Percentiles rank a stretch among this genome's conserved stretches.
These are phyloP conservation scores for Atta colombica DNA, from an alignment of 1,140 invertebrate genomes.

Conservation along the genomic window DNA sequence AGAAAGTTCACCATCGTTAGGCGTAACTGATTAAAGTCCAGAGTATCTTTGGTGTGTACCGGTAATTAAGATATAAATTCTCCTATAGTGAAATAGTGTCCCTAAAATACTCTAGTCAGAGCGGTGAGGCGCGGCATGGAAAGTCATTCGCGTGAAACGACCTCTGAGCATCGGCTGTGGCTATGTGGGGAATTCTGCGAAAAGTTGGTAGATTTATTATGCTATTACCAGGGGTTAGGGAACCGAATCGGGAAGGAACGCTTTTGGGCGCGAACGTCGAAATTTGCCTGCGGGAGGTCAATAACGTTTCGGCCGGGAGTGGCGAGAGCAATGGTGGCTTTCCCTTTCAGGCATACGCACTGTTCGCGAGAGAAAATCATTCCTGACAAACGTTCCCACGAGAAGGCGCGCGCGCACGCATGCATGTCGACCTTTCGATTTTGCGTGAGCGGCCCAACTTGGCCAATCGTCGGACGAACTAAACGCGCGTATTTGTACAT, in stretches of 20 bases:
- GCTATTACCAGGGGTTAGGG: conserved; percentile 78
- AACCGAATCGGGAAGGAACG: conserved; percentile 63
- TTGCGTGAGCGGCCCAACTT: conserved; percentile 33
- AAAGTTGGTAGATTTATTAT: conserved; percentile 80
- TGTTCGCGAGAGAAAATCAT: conserved; percentile 53
- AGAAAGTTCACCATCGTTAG: conserved; percentile 40
- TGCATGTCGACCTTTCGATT: conserved; percentile 62
- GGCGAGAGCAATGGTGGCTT: conserved; percentile 7
- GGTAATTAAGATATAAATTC: conserved; percentile 59
- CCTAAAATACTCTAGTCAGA: conserved; percentile 3
- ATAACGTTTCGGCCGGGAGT: conserved; percentile 41
- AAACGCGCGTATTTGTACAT: not conserved
- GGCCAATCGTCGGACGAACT: conserved; percentile 21
- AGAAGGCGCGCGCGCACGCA: not conserved
- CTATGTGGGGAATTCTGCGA: conserved; percentile 51
- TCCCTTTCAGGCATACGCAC: conserved; percentile 22
- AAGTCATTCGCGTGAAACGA: conserved; percentile 53
- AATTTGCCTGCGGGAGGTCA: conserved; percentile 76
- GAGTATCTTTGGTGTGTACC: conserved; percentile 27
- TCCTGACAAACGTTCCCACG: conserved; percentile 58
- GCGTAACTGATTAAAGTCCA: conserved; percentile 44
- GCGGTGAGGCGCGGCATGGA: not conserved
- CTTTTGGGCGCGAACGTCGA: conserved; percentile 68
- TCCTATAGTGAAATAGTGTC: conserved; percentile 56
- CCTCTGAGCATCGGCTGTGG: conserved; percentile 46